Evolutionary conservation across 2,797 vertebrate species (phyloP).

Genomic region (Coregonus ussuriensis): DNA sequence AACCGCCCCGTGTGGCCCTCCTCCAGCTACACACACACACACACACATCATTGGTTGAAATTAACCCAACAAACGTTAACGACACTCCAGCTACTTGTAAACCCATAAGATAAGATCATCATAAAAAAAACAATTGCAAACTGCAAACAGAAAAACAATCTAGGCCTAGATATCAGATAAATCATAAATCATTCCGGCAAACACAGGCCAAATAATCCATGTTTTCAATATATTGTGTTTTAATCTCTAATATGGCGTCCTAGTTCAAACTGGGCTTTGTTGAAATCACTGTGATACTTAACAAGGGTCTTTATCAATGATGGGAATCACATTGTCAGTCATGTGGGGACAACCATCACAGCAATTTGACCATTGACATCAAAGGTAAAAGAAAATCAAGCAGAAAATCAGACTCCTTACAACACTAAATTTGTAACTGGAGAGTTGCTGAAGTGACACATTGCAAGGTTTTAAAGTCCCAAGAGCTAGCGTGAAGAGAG

Average conservation of each 20-base stretch:
- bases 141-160: too few species aligned
- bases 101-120: neutral
- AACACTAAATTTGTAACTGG: neutral
- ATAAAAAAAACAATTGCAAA: neutral
- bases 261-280: too few species aligned
- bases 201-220: too few species aligned
- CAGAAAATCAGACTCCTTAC: neutral
- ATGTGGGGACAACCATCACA: neutral
- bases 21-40: constrained; percentile 80
- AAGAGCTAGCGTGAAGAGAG: neutral
- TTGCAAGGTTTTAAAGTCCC: neutral
- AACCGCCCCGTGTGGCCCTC: constrained; percentile 93
- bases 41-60: neutral
- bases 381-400: neutral
- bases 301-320: constrained; percentile 20
- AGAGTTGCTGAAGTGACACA: neutral
- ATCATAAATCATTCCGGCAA: too few species aligned
- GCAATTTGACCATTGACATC: neutral
- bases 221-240: too few species aligned
- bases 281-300: too few species aligned
- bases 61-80: neutral
- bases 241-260: too few species aligned
- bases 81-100: neutral
- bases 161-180: too few species aligned
- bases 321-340: constrained; percentile 18